These are phyloP conservation scores for Parelbella ahira DNA, from an alignment of 2,888 invertebrate species.

Conservation along the genomic window DNA sequence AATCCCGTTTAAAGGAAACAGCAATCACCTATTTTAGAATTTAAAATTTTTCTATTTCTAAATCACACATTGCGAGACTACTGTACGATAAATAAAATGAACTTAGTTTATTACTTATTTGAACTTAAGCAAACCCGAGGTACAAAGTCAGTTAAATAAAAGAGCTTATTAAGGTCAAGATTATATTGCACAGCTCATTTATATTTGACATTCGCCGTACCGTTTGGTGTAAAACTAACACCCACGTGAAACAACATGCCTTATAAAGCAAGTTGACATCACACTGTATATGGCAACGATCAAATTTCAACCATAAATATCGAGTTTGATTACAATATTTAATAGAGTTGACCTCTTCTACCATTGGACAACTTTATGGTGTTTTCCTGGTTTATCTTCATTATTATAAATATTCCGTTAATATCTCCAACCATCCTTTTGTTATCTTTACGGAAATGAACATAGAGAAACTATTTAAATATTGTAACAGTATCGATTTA, in stretches of 20 bases:
- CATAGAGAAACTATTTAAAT: too few relatives aligned
- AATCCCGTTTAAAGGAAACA: too few relatives aligned
- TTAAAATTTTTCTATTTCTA: too few relatives aligned
- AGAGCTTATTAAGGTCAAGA: constrained; percentile 43
- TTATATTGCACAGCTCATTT: constrained; percentile 38
- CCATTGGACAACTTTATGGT: neutral
- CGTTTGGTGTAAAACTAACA: constrained; percentile 35
- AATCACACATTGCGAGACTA: too few relatives aligned
- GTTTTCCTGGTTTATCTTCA: constrained; percentile 1
- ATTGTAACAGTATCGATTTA: too few relatives aligned
- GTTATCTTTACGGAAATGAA: too few relatives aligned
- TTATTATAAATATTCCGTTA: too few relatives aligned
- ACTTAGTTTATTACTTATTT: too few relatives aligned
- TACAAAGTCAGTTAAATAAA: constrained; percentile 3
- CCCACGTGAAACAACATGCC: constrained; percentile 41
- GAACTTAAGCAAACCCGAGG: neutral
- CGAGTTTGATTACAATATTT: constrained; percentile 18
- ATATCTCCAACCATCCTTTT: too few relatives aligned
- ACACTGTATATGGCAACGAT: constrained; percentile 39
- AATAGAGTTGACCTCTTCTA: constrained; percentile 12
- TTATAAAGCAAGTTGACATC: constrained; percentile 42
- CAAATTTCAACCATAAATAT: constrained; percentile 33
- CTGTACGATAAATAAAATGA: too few relatives aligned
- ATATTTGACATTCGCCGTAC: constrained; percentile 40
- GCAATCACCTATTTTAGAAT: too few relatives aligned